Evolutionary conservation across 2,797 vertebrate genomes (phyloP).

Genomic region (Apogon talboti): DNA sequence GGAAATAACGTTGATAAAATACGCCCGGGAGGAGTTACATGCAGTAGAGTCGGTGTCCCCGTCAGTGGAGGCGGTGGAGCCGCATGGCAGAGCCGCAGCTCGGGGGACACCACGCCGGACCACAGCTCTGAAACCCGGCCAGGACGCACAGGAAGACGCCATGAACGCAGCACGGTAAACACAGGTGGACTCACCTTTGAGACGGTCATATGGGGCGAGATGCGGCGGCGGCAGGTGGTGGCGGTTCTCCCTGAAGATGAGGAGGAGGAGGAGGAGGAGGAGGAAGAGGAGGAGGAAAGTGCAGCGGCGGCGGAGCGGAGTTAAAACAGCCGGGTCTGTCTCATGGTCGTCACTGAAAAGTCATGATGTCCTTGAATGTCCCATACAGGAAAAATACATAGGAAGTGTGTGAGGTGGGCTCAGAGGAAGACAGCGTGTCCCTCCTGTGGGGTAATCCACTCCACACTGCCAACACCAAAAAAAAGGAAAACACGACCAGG

Average conservation of each 20-base stretch:
- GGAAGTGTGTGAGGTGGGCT: background rate
- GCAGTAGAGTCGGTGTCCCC: constrained; percentile 2
- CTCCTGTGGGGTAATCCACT: constrained; percentile 8
- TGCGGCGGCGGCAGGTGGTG: constrained; percentile 70
- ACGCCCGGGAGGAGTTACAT: background rate
- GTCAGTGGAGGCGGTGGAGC: constrained; percentile 22
- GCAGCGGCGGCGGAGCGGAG: constrained; percentile 16
- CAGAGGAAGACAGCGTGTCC: constrained; percentile 5
- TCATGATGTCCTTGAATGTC: constrained; percentile 37
- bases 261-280: background rate
- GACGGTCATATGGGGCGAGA: constrained; percentile 74
- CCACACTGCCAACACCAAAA: background rate
- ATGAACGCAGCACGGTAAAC: background rate
- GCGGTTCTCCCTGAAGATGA: constrained; percentile 48
- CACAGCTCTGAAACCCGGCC: background rate
- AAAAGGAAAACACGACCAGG: constrained; percentile 5
- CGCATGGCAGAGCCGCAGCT: constrained; percentile 52
- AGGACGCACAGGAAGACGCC: background rate
- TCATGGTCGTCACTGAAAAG: constrained; percentile 55
- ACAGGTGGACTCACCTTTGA: constrained; percentile 71
- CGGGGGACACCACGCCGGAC: constrained; percentile 16
- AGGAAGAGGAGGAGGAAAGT: background rate
- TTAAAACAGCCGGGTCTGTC: constrained; percentile 37
- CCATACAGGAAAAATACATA: no score
- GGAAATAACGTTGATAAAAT: no score